These are phyloP conservation scores for Zoanthus sociatus DNA, from an alignment of 92 coral and sea anemone species.

Conservation along the genomic window DNA sequence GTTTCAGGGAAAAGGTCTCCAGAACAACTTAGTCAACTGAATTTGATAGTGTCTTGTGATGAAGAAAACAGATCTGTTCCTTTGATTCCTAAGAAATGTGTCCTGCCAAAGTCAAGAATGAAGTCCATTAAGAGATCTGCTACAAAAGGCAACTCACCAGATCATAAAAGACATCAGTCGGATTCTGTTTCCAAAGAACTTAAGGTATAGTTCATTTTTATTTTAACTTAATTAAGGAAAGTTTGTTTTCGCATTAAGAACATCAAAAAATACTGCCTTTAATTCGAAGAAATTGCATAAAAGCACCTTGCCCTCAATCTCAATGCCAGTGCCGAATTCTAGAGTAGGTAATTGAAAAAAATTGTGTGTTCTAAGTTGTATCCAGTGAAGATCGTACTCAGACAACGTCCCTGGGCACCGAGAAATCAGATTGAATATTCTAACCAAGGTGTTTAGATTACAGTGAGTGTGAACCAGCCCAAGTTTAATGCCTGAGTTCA, in stretches of 20 bases:
- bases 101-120: slow-evolving; percentile 64
- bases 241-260: neutral
- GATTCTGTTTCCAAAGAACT: slow-evolving; percentile 14
- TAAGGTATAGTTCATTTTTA: slow-evolving; percentile 5
- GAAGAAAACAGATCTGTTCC: slow-evolving; percentile 11
- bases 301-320: too few species aligned
- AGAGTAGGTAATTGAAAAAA: too few species aligned
- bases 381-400: too few species aligned
- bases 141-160: slow-evolving; percentile 78
- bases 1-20: slow-evolving; percentile 37
- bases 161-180: slow-evolving; percentile 66
- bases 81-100: slow-evolving; percentile 71
- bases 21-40: neutral
- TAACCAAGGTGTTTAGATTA: too few species aligned
- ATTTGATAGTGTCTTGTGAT: neutral
- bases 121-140: slow-evolving; percentile 75
- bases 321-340: too few species aligned
- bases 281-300: too few species aligned
- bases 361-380: too few species aligned
- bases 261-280: too few species aligned
- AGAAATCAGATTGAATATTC: too few species aligned
- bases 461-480: too few species aligned
- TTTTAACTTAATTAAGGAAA: neutral
- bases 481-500: too few species aligned
- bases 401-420: too few species aligned